phyloP scores from a whole-genome alignment of 1,140 invertebrate species.

The Aphelinus atriplicis region DNA sequence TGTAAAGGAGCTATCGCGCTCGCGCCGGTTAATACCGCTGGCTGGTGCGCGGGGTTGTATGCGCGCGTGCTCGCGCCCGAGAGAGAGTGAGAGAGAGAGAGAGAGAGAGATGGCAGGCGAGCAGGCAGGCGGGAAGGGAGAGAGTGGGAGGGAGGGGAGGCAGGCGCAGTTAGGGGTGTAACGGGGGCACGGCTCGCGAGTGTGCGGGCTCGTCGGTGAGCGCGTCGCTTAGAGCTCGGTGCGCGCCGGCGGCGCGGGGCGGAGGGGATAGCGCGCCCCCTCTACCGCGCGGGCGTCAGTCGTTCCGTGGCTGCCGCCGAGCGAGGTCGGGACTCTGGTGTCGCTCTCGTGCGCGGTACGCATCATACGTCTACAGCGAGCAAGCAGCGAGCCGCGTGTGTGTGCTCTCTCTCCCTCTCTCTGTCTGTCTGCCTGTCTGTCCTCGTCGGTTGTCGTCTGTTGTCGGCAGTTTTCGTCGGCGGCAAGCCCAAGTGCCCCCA shows the following conservation, averaged over 20 bases:
- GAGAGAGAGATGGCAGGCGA: slow-evolving; percentile 9
- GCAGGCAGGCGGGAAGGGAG: background rate
- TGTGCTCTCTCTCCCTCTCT: background rate
- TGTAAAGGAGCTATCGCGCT: slow-evolving; percentile 64
- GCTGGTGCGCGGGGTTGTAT: slow-evolving; percentile 42
- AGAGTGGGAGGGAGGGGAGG: slow-evolving; percentile 12
- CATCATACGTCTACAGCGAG: too few species aligned
- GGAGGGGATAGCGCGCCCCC: slow-evolving; percentile 4
- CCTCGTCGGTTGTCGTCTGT: too few species aligned
- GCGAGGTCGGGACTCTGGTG: too few species aligned
- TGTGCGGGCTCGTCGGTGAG: too few species aligned
- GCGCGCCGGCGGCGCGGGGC: background rate
- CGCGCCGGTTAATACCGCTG: slow-evolving; percentile 60
- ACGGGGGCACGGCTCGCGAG: slow-evolving; percentile 21
- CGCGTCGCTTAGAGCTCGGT: too few species aligned
- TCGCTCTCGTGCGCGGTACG: too few species aligned
- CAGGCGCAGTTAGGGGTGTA: slow-evolving; percentile 33
- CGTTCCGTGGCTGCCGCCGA: too few species aligned
- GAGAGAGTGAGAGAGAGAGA: slow-evolving; percentile 10
- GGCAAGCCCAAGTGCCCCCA: too few species aligned
- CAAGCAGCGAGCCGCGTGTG: background rate
- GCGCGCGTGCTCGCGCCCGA: background rate
- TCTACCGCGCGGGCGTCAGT: background rate
- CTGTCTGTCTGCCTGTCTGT: too few species aligned
- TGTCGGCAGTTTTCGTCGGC: too few species aligned